A percentile compares a stretch with the other conserved stretches of the same genome.
Evolutionary conservation across 2,888 invertebrate species (phyloP).

Genomic region (Drosophila borealis): DNA sequence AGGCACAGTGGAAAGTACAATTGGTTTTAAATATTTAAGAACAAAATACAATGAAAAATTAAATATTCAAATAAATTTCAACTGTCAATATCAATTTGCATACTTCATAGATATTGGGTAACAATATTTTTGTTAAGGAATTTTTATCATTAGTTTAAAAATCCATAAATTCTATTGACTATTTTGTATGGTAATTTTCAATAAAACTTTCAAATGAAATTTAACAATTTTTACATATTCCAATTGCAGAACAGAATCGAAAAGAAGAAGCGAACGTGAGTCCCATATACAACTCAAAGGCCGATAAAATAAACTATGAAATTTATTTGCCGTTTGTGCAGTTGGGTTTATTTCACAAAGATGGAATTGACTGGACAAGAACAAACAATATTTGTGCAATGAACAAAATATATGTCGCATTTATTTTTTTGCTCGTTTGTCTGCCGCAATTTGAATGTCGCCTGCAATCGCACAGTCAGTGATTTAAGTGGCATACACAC

Average conservation of each 20-base stretch:
- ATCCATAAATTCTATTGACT: no score
- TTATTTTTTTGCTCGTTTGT: conserved; percentile 37
- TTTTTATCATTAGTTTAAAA: no score
- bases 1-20: conserved; percentile 18
- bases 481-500: conserved; percentile 46
- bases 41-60: neutral
- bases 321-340: conserved; percentile 42
- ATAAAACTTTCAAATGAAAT: no score
- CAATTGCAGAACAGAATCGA: conserved; percentile 10
- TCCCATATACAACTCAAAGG: conserved; percentile 57
- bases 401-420: conserved; percentile 44
- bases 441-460: conserved; percentile 50
- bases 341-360: conserved; percentile 14
- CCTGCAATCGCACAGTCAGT: conserved; percentile 45
- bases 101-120: no score
- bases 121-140: no score
- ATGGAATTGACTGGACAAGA: conserved; percentile 22
- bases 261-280: conserved; percentile 30
- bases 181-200: no score
- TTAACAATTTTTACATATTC: conserved; percentile 1
- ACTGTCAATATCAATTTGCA: no score
- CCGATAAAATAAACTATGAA: conserved; percentile 58
- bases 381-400: conserved; percentile 48
- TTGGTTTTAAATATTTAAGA: conserved; percentile 6
- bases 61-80: no score